Conservation (phyloP, 2,113 vertebrate species). For the Zosterops hypoxanthus region DNA sequence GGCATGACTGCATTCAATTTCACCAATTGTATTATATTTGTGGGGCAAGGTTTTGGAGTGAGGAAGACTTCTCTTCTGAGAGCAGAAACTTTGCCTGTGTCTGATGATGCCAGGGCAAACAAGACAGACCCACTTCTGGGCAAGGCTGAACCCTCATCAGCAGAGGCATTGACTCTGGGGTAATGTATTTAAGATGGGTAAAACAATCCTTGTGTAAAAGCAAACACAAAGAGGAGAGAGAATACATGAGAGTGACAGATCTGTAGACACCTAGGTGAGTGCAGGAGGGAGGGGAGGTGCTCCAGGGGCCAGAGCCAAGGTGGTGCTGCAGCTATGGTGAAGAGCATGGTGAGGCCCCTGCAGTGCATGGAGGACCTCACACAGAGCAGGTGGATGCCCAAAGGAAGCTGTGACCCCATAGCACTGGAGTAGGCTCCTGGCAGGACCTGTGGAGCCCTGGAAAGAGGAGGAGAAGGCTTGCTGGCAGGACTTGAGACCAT, state of each 20-base stretch:
- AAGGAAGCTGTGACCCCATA: background rate
- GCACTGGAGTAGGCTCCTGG: background rate
- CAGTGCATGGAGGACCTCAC: background rate
- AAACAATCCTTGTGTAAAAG: background rate
- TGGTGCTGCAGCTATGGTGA: background rate
- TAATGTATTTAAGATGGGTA: background rate
- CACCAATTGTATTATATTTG: background rate
- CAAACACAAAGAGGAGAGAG: background rate
- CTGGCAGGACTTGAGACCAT: background rate
- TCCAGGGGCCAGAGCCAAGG: background rate
- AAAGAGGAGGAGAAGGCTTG: background rate
- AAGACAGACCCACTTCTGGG: background rate
- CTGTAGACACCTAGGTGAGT: background rate
- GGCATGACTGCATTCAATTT: background rate
- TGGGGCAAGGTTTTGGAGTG: background rate
- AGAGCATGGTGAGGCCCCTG: background rate
- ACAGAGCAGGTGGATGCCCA: no score
- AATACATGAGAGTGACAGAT: background rate
- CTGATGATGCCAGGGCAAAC: no score
- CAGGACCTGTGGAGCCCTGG: background rate
- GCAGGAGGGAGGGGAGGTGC: background rate
- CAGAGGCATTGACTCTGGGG: no score
- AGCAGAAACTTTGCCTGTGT: background rate
- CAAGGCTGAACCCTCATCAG: background rate
- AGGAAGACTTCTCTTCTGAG: background rate